phyloP scores from a whole-genome alignment of 2,113 vertebrate species.

The Mixornis gularis region DNA sequence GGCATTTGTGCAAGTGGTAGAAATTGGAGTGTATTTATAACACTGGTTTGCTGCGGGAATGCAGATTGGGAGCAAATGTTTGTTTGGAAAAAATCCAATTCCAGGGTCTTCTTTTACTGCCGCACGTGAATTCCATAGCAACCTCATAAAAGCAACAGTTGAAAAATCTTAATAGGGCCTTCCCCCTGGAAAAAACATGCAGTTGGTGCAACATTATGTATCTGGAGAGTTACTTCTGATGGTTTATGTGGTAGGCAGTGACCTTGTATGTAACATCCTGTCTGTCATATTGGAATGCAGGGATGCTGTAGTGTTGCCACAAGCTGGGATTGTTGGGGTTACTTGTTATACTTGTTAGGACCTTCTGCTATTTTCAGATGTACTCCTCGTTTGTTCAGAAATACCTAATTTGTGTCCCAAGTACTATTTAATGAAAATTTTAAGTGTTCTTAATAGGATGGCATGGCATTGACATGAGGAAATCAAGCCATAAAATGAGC shows the following conservation, averaged over 20 bases:
- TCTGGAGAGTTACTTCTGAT: neutral
- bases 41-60: neutral
- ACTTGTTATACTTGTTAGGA: neutral
- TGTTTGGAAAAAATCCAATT: constrained; percentile 22
- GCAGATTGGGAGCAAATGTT: constrained; percentile 17
- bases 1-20: neutral
- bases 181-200: neutral
- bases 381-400: neutral
- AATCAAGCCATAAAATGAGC: neutral
- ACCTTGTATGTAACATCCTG: neutral
- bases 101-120: constrained; percentile 21
- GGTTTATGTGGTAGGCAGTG: neutral
- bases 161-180: neutral
- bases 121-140: neutral
- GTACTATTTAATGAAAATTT: neutral
- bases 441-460: neutral
- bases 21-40: constrained; percentile 30
- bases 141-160: neutral
- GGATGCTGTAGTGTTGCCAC: neutral
- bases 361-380: fast-evolving
- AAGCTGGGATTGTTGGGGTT: fast-evolving
- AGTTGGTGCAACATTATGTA: neutral
- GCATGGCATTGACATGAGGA: neutral
- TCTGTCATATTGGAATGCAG: neutral
- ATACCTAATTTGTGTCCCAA: neutral